Evolutionary conservation across 1,140 invertebrate genomes (phyloP).

Genomic region (Drosophila arawakana): DNA sequence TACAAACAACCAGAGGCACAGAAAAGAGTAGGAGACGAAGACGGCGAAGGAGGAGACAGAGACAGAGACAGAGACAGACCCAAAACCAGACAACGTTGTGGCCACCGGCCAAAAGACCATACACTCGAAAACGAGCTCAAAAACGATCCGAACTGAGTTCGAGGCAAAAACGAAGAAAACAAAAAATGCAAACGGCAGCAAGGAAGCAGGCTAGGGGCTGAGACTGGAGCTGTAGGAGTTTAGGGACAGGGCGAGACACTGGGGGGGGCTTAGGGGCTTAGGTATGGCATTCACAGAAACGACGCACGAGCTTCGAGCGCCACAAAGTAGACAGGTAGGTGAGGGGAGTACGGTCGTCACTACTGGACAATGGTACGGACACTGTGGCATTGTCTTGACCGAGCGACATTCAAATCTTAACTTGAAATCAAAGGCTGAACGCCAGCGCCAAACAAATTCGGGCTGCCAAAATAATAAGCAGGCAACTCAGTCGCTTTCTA

Average conservation of each 20-base stretch:
- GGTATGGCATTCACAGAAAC: conserved; percentile 44
- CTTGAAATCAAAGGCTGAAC: conserved; percentile 74
- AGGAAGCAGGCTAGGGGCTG: neutral
- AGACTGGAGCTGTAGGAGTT: neutral
- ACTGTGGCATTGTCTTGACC: conserved; percentile 68
- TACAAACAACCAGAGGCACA: conserved; percentile 50
- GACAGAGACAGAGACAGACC: neutral
- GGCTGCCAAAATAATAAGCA: conserved; percentile 82
- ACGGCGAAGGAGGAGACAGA: neutral
- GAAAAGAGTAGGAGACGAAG: conserved; percentile 30
- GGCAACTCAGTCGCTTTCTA: neutral
- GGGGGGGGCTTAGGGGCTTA: no score
- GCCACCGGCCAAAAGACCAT: conserved; percentile 48
- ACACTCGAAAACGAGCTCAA: conserved; percentile 29
- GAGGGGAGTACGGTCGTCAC: neutral
- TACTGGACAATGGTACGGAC: conserved; percentile 1
- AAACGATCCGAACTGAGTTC: conserved; percentile 7
- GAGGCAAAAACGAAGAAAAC: neutral
- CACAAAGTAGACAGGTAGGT: conserved; percentile 6
- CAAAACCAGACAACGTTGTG: conserved; percentile 30
- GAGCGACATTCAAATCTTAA: conserved; percentile 83
- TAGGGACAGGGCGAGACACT: no score
- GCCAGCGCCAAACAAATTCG: conserved; percentile 77
- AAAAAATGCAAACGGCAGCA: neutral
- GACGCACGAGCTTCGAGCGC: conserved; percentile 34